Conservation (phyloP, 2,888 invertebrate species). For the Hirtodrosophila histrioides region DNA sequence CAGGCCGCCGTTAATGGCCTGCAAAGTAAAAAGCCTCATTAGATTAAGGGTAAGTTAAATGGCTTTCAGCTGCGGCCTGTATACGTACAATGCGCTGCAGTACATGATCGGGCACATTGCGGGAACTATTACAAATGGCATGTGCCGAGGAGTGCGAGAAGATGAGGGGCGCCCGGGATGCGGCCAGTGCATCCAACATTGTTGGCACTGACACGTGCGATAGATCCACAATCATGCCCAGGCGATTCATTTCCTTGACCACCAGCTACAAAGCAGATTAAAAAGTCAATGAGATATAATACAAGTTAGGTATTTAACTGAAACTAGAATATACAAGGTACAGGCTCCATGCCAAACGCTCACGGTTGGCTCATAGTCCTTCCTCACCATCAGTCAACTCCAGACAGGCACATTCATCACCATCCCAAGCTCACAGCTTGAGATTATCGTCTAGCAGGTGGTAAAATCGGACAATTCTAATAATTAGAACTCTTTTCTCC, state of each 20-base stretch:
- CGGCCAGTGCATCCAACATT: constrained; percentile 91
- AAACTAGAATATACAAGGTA: no score
- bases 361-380: no score
- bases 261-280: constrained; percentile 86
- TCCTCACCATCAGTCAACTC: no score
- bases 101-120: constrained; percentile 92
- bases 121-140: constrained; percentile 91
- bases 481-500: no score
- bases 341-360: no score
- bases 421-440: no score
- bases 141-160: constrained; percentile 94
- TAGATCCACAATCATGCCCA: constrained; percentile 94
- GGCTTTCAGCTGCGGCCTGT: not conserved
- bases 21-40: constrained; percentile 57
- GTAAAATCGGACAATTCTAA: no score
- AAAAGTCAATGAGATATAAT: not conserved
- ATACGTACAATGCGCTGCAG: constrained; percentile 87
- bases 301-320: no score
- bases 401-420: no score
- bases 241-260: constrained; percentile 93
- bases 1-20: constrained; percentile 87
- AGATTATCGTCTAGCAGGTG: no score
- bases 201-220: constrained; percentile 92
- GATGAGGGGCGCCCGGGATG: constrained; percentile 92
- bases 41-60: constrained; percentile 31